Percentiles rank a stretch among this genome's conserved stretches.
phyloP scores from a whole-genome alignment of 1,140 invertebrate species.

The Drosophila ercepeae region DNA sequence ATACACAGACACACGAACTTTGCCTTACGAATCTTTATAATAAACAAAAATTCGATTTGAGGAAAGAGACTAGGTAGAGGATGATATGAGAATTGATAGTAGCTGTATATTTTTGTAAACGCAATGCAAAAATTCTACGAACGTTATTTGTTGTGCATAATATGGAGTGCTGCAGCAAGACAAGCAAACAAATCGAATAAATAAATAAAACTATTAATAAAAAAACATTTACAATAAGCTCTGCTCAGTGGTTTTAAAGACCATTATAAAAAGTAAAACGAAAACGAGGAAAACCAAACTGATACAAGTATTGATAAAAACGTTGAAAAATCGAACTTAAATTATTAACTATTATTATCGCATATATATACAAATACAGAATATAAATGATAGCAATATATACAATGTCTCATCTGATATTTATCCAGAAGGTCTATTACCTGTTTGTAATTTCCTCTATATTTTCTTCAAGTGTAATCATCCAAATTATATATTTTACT shows the following conservation, averaged over 20 bases:
- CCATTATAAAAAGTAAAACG: slow-evolving; percentile 4
- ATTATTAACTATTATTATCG: slow-evolving; percentile 40
- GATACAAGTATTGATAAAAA: slow-evolving; percentile 37
- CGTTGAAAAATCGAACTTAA: slow-evolving; percentile 48
- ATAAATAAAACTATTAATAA: slow-evolving; percentile 39
- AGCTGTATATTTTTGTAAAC: slow-evolving; percentile 58
- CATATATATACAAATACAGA: slow-evolving; percentile 28
- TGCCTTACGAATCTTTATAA: slow-evolving; percentile 49
- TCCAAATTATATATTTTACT: no score
- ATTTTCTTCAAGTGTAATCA: slow-evolving; percentile 5
- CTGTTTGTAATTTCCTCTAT: slow-evolving; percentile 31
- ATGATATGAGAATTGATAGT: slow-evolving; percentile 25
- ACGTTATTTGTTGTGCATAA: slow-evolving; percentile 41
- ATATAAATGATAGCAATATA: slow-evolving; percentile 54
- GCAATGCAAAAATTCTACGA: slow-evolving; percentile 45
- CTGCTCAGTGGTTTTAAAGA: slow-evolving; percentile 38
- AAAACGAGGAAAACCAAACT: slow-evolving; percentile 26
- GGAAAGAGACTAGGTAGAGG: slow-evolving; percentile 17
- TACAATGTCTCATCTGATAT: slow-evolving; percentile 32
- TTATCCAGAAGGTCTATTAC: slow-evolving; percentile 13
- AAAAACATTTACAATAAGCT: slow-evolving; percentile 36
- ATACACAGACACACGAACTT: slow-evolving; percentile 44
- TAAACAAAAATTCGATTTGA: not conserved
- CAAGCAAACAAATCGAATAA: slow-evolving; percentile 46
- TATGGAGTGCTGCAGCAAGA: slow-evolving; percentile 14